A percentile compares a stretch with the other conserved stretches of the same genome.
These are phyloP conservation scores for Folsomia manolachei DNA, from an alignment of 2,888 invertebrate species.

Conservation along the genomic window DNA sequence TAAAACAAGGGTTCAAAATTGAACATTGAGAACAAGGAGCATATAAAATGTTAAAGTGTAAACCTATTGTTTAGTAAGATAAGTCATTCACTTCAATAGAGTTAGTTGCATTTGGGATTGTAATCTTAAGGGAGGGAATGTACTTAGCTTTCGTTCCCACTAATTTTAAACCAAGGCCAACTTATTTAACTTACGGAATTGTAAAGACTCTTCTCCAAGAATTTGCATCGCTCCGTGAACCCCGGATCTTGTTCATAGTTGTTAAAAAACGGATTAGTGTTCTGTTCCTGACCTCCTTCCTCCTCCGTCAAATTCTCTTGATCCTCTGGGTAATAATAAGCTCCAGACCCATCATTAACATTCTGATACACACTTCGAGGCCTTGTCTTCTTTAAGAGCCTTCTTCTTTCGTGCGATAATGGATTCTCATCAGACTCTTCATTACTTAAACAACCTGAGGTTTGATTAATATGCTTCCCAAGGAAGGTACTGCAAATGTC, in stretches of 20 bases:
- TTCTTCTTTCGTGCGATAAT: conserved; percentile 10
- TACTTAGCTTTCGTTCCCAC: too few relatives aligned
- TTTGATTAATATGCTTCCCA: conserved; percentile 29
- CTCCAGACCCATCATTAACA: neutral
- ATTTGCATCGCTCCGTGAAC: conserved; percentile 37
- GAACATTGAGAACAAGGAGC: too few relatives aligned
- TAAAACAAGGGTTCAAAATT: too few relatives aligned
- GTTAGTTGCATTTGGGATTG: too few relatives aligned
- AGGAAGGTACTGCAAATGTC: conserved; percentile 39
- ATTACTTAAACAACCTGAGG: conserved; percentile 13
- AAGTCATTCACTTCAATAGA: too few relatives aligned
- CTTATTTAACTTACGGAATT: conserved; percentile 35
- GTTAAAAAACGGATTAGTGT: neutral
- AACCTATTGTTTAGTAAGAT: too few relatives aligned
- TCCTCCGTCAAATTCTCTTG: conserved; percentile 15
- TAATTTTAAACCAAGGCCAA: too few relatives aligned
- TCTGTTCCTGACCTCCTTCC: too few relatives aligned
- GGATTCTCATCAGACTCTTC: conserved; percentile 21
- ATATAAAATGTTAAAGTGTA: too few relatives aligned
- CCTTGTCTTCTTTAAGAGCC: conserved; percentile 9
- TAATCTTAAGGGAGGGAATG: too few relatives aligned
- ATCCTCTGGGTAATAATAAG: conserved; percentile 1
- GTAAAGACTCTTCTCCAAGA: conserved; percentile 38
- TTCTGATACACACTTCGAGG: conserved; percentile 15
- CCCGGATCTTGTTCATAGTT: conserved; percentile 20